Conservation (phyloP, 2,113 vertebrate species). For the Poecile atricapillus region DNA sequence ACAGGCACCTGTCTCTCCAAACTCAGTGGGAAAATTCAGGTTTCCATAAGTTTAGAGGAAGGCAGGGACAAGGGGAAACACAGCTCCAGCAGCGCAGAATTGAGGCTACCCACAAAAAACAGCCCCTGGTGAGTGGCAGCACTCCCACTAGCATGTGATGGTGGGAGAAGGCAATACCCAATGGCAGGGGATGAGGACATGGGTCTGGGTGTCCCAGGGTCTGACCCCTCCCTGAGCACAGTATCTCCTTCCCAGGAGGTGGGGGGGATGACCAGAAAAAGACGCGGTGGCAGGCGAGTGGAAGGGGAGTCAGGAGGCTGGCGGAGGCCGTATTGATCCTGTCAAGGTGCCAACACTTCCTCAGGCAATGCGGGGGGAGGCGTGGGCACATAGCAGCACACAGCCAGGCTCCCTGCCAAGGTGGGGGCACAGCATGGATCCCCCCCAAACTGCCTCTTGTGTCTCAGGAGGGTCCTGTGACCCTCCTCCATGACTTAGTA, state of each 20-base stretch:
- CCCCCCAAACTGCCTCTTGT: neutral
- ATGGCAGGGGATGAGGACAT: neutral
- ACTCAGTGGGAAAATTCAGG: neutral
- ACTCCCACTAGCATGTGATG: neutral
- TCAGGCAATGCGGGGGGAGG: neutral
- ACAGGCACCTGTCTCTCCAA: neutral
- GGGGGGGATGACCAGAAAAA: neutral
- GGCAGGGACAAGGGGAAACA: neutral
- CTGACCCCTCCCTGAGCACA: neutral
- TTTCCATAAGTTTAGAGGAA: neutral
- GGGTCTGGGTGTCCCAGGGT: accelerated
- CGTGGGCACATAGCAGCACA: accelerated
- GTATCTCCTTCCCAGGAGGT: neutral
- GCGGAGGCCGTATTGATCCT: slow-evolving; percentile 27
- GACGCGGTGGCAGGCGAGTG: accelerated
- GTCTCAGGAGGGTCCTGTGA: neutral
- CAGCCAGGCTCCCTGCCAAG: neutral
- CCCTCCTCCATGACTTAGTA: neutral
- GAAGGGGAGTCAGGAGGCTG: neutral
- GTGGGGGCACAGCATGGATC: too few relatives aligned
- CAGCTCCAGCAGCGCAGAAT: accelerated
- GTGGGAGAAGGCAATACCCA: neutral
- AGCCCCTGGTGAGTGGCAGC: neutral
- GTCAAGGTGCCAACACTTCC: slow-evolving; percentile 34
- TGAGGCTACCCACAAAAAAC: neutral